Conservation (phyloP, 2,113 vertebrate genomes). For the Pandion haliaetus region DNA sequence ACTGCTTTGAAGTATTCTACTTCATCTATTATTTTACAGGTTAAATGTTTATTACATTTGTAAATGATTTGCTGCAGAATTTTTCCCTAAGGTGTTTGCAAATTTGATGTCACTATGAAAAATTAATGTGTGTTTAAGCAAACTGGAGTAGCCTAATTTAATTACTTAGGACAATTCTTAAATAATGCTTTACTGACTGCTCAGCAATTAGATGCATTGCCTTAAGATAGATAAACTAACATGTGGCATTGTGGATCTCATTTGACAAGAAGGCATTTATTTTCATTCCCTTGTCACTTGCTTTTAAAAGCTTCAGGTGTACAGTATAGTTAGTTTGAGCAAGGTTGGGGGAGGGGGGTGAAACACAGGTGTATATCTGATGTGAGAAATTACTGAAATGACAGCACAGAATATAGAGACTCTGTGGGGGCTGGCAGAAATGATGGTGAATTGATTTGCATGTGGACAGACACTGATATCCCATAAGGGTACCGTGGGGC, state of each 20-base stretch:
- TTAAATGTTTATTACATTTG: conserved; percentile 56
- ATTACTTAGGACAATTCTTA: conserved; percentile 64
- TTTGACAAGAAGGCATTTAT: not conserved
- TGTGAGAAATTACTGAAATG: not conserved
- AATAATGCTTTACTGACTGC: conserved; percentile 47
- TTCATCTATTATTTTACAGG: conserved; percentile 32
- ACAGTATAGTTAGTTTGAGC: not conserved
- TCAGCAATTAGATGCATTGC: conserved; percentile 27
- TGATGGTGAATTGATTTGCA: not conserved
- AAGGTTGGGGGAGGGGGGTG: not conserved
- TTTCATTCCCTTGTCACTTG: not conserved
- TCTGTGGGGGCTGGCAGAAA: not conserved
- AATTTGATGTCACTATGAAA: conserved; percentile 52
- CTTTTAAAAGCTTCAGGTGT: not conserved
- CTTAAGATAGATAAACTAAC: conserved; percentile 41
- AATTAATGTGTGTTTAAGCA: conserved; percentile 63
- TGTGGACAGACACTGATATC: not conserved
- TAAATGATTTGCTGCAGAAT: conserved; percentile 34
- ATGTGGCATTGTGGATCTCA: not conserved
- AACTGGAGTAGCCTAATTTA: conserved; percentile 59
- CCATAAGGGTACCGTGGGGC: not conserved
- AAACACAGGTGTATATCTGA: not conserved
- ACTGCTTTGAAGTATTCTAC: conserved; percentile 16
- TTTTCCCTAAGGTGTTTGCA: conserved; percentile 46
- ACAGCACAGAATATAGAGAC: not conserved